Base-by-base conservation (phyloP, 2,113 vertebrate species). In the Chionis minor region DNA sequence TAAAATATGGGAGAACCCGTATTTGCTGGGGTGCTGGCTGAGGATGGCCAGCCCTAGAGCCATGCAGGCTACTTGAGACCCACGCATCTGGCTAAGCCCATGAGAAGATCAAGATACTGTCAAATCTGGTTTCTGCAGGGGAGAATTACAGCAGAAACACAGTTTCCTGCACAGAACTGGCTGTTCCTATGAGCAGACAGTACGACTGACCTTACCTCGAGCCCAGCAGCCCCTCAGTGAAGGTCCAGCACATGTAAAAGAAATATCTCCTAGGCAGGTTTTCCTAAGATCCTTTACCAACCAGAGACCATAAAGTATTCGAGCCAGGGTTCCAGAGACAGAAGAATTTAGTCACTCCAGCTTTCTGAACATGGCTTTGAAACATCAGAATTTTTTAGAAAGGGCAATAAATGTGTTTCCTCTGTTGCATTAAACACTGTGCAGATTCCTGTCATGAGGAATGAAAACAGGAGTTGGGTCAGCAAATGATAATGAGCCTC, bases 401-500 rank as follows among this genome's bases (percentile, higher is more conserved):
- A 96, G 74, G 79, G 94, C 93, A 97, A 94, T 97, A 96, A 97
- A 96, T 62, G 90, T 95, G 95, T 93, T 96, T 97, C 96, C 95
- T 94, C 89, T 94, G 92, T 79, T 94, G 93, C 83, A 61, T 92
- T 67, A 90, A 92, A 94, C 91, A 95, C 86, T 97, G 93, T 87
- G 91, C 94, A 97, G 96, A 93, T 96, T 96, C 86, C 95, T 97
- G 96, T 97, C 96, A 96, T 0, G 63, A 92, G 85, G 93, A 97
- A 98, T 97, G 97, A 96, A 95, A 98, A 98, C 96, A 97, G 96
- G 85, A 97, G 96, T 97, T 96, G 93, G 97, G 95, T 97, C 95
- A 96, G 92, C 86, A 96, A 74, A 93, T 92, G 96, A 94, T 97
- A 96, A 94, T 93, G 95, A 94, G 89, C 42, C 96, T 95, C 79